phyloP scores from a whole-genome alignment of 2,888 invertebrate species.

The Ennomos quercinarius region DNA sequence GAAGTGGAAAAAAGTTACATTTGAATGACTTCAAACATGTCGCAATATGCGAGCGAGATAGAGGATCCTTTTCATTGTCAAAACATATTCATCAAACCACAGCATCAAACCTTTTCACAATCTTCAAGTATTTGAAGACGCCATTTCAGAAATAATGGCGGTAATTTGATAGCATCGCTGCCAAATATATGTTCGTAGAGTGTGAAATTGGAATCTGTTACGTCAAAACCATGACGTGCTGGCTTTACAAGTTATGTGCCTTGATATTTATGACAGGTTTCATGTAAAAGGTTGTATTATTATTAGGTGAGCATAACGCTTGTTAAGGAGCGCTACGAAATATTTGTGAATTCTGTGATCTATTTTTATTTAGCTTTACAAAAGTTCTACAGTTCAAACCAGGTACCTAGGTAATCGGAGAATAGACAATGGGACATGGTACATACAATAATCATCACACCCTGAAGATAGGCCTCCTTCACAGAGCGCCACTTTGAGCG shows the following conservation, averaged over 20 bases:
- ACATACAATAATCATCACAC: no score
- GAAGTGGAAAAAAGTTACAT: no score
- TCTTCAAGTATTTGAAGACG: conserved; percentile 15
- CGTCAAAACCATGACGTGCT: conserved; percentile 29
- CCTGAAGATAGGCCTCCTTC: no score
- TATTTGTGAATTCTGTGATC: no score
- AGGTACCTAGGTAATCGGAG: no score
- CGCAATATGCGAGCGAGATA: no score
- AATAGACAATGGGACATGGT: no score
- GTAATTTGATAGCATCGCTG: conserved; percentile 26
- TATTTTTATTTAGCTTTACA: no score
- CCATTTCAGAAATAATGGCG: conserved; percentile 28
- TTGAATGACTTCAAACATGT: no score
- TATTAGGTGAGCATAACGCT: background rate
- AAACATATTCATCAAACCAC: background rate
- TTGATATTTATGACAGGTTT: conserved; percentile 24
- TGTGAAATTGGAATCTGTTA: conserved; percentile 43
- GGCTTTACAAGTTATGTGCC: conserved; percentile 26
- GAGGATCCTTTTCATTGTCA: background rate
- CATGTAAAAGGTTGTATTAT: conserved; percentile 20
- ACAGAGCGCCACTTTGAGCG: no score
- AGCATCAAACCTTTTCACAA: background rate
- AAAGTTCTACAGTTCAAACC: no score
- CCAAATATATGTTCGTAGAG: conserved; percentile 32
- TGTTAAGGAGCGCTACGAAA: no score